phyloP scores from a whole-genome alignment of 2,797 vertebrate genomes.

The Avahi laniger region DNA sequence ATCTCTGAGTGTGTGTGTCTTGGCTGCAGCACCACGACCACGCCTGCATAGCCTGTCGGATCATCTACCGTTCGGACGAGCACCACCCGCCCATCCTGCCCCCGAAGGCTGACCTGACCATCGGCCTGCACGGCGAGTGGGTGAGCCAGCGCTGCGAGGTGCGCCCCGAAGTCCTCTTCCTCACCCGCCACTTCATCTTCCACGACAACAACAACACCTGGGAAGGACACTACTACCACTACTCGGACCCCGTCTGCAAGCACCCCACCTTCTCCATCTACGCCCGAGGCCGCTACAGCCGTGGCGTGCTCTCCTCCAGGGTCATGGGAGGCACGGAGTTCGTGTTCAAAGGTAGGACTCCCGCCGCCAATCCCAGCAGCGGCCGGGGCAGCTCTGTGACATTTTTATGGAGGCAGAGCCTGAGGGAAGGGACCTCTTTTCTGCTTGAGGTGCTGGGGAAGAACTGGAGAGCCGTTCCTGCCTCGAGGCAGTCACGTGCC shows the following conservation, averaged over 20 bases:
- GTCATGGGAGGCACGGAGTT: constrained; percentile 97
- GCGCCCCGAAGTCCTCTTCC: constrained; percentile 96
- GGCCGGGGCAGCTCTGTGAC: background rate
- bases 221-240: constrained; percentile 98
- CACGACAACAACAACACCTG: constrained; percentile 97
- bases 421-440: background rate
- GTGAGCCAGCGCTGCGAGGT: constrained; percentile 98
- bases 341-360: constrained; percentile 93
- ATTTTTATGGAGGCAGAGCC: background rate
- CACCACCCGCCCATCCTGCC: constrained; percentile 94
- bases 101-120: constrained; percentile 91
- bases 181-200: constrained; percentile 97
- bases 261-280: constrained; percentile 97
- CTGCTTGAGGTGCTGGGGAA: background rate
- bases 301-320: constrained; percentile 91
- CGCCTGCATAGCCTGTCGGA: constrained; percentile 91
- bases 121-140: constrained; percentile 95
- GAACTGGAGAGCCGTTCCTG: background rate
- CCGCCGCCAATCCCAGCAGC: accelerated
- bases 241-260: constrained; percentile 96
- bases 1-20: background rate
- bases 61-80: constrained; percentile 94
- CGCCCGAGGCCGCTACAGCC: constrained; percentile 95
- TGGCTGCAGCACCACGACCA: constrained; percentile 91
- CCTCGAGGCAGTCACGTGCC: accelerated